Percentiles rank a stretch among this genome's conserved stretches.
These are phyloP conservation scores for crab-eating macaque (Macaca fascicularis) DNA, from an alignment of 2,113 vertebrate genomes.

Conservation along the genomic window T2T-MFA8v1.1 NC_088384.1:68529001-68529500, in stretches of 20 bases:
- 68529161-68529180: not conserved
- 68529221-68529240: not conserved
- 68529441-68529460: not conserved
- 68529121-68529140: not conserved
- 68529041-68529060: not conserved
- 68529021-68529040: not conserved
- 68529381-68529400: not conserved
- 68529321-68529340: not conserved
- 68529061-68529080: not conserved
- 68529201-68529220: not conserved
- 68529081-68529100: not conserved
- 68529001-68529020: not conserved
- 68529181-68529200: not conserved
- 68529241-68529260: not conserved
- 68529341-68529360: not conserved
- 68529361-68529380: not conserved
- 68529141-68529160: not conserved
- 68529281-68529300: not conserved
- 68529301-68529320: not conserved
- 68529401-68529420: not conserved
- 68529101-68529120: slow-evolving; percentile 43
- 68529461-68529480: not conserved
- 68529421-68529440: not conserved
- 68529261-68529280: not conserved
- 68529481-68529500: not conserved